phyloP scores from a whole-genome alignment of 2,797 vertebrate genomes.

The Hephaestus fuliginosus region DNA sequence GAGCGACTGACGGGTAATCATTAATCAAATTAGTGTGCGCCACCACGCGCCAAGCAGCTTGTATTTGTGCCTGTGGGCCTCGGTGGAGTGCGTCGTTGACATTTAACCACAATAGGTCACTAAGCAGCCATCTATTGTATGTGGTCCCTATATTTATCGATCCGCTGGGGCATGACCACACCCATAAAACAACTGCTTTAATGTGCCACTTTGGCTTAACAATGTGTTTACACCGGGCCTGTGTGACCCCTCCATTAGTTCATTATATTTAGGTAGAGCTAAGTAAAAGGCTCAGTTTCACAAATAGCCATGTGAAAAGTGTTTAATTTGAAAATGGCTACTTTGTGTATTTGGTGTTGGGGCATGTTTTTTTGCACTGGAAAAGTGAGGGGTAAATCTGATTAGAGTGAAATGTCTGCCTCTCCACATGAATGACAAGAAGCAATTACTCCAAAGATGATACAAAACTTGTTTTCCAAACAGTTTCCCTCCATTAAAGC shows the following conservation, averaged over 20 bases:
- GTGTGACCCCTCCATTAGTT: not conserved
- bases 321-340: not conserved
- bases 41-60: constrained; percentile 44
- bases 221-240: not conserved
- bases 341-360: not conserved
- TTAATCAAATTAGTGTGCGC: constrained; percentile 74
- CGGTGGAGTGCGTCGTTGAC: constrained; percentile 57
- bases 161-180: constrained; percentile 35
- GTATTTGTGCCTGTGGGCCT: constrained; percentile 54
- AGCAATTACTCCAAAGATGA: not conserved
- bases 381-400: not conserved
- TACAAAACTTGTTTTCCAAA: constrained; percentile 9
- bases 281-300: not conserved
- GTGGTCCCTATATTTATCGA: constrained; percentile 34
- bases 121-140: constrained; percentile 39
- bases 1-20: constrained; percentile 67
- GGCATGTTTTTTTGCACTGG: not conserved
- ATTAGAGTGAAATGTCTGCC: not conserved
- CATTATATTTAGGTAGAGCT: not conserved
- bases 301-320: not conserved
- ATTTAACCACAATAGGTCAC: constrained; percentile 67
- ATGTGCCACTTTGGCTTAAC: not conserved
- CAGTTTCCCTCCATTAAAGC: not conserved
- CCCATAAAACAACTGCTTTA: constrained; percentile 17
- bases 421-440: not conserved